These are phyloP conservation scores for Oreochromis grahami DNA, from an alignment of 2,797 vertebrate genomes.

Conservation along the genomic window DNA sequence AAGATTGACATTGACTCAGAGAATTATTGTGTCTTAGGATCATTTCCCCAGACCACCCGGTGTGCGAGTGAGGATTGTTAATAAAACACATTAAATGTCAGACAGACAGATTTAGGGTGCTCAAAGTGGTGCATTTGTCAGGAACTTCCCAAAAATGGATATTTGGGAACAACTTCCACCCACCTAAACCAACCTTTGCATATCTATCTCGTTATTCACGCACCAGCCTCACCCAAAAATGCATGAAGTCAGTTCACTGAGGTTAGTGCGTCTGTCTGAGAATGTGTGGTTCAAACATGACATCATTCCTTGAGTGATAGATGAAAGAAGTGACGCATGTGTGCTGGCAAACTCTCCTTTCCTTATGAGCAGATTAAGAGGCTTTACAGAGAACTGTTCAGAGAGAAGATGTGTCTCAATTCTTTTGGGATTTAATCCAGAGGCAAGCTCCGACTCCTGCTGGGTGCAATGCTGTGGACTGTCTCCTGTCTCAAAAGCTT, in stretches of 20 bases:
- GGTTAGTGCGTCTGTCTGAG: conserved; percentile 66
- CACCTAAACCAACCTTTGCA: conserved; percentile 31
- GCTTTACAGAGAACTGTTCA: not conserved
- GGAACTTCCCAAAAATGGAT: not conserved
- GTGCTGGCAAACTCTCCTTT: conserved; percentile 15
- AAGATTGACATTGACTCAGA: not conserved
- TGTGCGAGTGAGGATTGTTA: not conserved
- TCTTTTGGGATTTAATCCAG: conserved; percentile 28
- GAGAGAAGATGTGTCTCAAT: not conserved
- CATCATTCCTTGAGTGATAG: conserved; percentile 59
- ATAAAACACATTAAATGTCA: not conserved
- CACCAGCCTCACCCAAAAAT: conserved; percentile 41
- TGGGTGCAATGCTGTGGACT: conserved; percentile 6
- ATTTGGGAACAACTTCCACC: conserved; percentile 5
- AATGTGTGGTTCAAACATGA: conserved; percentile 69
- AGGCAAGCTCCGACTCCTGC: conserved; percentile 19
- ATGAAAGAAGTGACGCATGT: conserved; percentile 49
- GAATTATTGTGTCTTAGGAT: not conserved
- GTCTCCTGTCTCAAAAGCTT: conserved; percentile 15
- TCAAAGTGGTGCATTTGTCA: not conserved
- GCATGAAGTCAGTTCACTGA: conserved; percentile 61
- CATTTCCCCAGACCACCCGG: not conserved
- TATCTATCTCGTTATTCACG: conserved; percentile 50
- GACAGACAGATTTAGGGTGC: not conserved
- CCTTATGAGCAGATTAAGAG: conserved; percentile 1